Conservation (phyloP, 2,797 vertebrate species). For the Eremophila alpestris region DNA sequence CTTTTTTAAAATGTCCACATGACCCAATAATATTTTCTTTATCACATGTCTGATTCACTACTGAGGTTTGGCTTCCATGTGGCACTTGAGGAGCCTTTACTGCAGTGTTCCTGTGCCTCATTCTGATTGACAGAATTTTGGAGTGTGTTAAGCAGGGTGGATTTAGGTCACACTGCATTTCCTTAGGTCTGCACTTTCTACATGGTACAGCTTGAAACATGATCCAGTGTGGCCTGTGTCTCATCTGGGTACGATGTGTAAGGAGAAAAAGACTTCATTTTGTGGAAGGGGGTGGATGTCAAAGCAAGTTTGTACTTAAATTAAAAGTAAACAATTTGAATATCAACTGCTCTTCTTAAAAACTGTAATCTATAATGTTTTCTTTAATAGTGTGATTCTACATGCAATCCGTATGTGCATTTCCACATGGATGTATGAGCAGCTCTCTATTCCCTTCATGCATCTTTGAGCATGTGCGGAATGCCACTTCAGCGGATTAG, state of each 20-base stretch:
- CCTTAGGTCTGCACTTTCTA: background rate
- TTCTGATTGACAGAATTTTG: background rate
- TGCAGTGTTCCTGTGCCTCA: background rate
- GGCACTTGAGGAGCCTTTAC: fast-evolving
- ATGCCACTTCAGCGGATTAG: background rate
- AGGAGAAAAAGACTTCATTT: background rate
- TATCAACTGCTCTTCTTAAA: background rate
- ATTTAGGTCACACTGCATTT: background rate
- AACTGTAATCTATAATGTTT: background rate
- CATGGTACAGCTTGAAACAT: background rate
- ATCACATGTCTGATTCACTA: background rate
- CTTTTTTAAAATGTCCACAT: background rate
- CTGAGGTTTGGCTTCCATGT: background rate
- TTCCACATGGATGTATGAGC: background rate
- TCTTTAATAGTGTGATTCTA: background rate
- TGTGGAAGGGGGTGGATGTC: background rate
- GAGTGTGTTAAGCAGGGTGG: background rate
- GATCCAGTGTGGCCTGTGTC: background rate
- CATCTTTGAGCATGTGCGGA: background rate
- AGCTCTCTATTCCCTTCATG: background rate
- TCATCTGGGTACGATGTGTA: background rate
- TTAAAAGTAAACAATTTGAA: background rate
- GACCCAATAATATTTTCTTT: background rate
- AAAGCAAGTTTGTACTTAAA: background rate
- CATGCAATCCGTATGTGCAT: background rate